phyloP scores from a whole-genome alignment of 1,140 invertebrate genomes.

The Hypsibius dujardini region DNA sequence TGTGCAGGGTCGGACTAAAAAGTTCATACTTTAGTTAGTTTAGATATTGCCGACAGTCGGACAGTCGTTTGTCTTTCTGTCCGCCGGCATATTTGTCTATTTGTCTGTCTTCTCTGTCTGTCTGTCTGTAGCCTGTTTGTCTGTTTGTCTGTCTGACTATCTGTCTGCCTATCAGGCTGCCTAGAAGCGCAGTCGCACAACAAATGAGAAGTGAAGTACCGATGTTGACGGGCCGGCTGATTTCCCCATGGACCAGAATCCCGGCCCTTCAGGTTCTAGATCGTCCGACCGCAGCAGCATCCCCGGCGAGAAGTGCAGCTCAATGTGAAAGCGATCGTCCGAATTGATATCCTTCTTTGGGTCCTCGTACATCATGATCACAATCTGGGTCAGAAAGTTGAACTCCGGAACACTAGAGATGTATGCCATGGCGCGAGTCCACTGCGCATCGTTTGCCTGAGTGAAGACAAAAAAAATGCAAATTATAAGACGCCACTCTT shows the following conservation, averaged over 20 bases:
- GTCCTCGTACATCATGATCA: constrained; percentile 98
- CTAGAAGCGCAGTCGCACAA: too few species aligned
- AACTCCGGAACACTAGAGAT: constrained; percentile 89
- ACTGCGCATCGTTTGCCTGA: constrained; percentile 68
- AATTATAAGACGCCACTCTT: not conserved
- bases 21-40: too few species aligned
- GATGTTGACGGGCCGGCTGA: not conserved
- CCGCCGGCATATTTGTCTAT: too few species aligned
- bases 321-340: constrained; percentile 65
- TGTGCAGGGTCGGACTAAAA: not conserved
- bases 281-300: not conserved
- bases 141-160: too few species aligned
- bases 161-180: too few species aligned
- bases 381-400: constrained; percentile 98
- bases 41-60: too few species aligned
- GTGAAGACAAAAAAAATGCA: too few species aligned
- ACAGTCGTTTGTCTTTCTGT: too few species aligned
- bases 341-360: constrained; percentile 53
- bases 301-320: constrained; percentile 90
- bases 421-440: constrained; percentile 95
- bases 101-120: too few species aligned
- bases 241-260: not conserved
- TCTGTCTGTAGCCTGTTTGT: too few species aligned
- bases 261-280: not conserved
- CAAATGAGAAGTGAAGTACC: not conserved